phyloP scores from a whole-genome alignment of 2,113 vertebrate genomes.

The Cyanoderma ruficeps region DNA sequence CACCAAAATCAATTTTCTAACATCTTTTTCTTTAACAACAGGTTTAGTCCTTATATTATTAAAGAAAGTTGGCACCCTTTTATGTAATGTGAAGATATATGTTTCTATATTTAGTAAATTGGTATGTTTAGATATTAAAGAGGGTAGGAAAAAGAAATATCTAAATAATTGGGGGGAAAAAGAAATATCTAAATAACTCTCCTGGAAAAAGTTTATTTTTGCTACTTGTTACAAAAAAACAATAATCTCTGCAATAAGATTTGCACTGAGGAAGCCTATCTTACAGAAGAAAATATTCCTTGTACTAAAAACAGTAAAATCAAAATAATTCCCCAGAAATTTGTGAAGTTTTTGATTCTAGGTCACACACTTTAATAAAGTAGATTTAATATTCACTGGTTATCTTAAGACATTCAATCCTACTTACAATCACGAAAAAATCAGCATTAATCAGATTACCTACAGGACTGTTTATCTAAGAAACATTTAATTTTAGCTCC shows the following conservation, averaged over 20 bases:
- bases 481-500: conserved; percentile 15
- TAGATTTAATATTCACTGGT: not conserved
- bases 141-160: not conserved
- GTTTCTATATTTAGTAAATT: not conserved
- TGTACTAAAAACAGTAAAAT: not conserved
- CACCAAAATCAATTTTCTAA: not conserved
- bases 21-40: not conserved
- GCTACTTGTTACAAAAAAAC: not conserved
- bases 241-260: not conserved
- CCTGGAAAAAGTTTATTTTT: not conserved
- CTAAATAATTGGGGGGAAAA: rapidly evolving
- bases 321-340: not conserved
- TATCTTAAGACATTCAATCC: not conserved
- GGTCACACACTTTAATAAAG: not conserved
- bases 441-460: not conserved
- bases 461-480: not conserved
- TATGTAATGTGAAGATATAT: not conserved
- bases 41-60: not conserved
- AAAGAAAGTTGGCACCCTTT: not conserved
- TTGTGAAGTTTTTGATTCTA: not conserved
- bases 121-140: not conserved
- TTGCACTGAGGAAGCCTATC: not conserved
- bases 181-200: not conserved
- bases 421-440: not conserved
- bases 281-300: not conserved